phyloP scores from a whole-genome alignment of 2,888 invertebrate genomes.

The Tiliacea aurago region DNA sequence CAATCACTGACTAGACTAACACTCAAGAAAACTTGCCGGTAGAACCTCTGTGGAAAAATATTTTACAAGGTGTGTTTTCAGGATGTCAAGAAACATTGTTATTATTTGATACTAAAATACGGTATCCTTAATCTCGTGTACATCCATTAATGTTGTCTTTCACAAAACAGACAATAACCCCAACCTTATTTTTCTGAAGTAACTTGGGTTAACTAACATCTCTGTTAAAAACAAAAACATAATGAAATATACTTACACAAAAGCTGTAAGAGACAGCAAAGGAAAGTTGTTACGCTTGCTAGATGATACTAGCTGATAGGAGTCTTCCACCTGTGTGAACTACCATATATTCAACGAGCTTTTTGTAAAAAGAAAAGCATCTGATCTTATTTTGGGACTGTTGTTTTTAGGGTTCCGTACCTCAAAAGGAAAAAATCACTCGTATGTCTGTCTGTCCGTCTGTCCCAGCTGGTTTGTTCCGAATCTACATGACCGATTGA shows the following conservation, averaged over 20 bases:
- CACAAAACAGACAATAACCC: constrained; percentile 20
- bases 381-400: not conserved
- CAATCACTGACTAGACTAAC: constrained; percentile 3
- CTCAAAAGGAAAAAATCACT: too few relatives aligned
- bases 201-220: constrained; percentile 7
- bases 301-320: constrained; percentile 2
- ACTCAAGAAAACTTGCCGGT: not conserved
- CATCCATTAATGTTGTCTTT: constrained; percentile 12
- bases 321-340: constrained; percentile 12
- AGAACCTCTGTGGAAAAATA: not conserved
- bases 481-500: too few relatives aligned
- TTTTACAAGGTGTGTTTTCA: not conserved
- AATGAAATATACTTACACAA: not conserved
- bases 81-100: constrained; percentile 7
- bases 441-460: too few relatives aligned
- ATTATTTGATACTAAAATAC: constrained; percentile 2
- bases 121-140: not conserved
- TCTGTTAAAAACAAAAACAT: constrained; percentile 27
- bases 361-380: not conserved
- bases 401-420: not conserved
- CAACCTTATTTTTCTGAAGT: constrained; percentile 22
- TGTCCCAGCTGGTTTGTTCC: too few relatives aligned
- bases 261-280: not conserved
- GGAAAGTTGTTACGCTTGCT: not conserved
- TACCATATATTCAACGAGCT: not conserved